Conservation (phyloP, 2,888 invertebrate genomes). For the Drosophila multiciliata region DNA sequence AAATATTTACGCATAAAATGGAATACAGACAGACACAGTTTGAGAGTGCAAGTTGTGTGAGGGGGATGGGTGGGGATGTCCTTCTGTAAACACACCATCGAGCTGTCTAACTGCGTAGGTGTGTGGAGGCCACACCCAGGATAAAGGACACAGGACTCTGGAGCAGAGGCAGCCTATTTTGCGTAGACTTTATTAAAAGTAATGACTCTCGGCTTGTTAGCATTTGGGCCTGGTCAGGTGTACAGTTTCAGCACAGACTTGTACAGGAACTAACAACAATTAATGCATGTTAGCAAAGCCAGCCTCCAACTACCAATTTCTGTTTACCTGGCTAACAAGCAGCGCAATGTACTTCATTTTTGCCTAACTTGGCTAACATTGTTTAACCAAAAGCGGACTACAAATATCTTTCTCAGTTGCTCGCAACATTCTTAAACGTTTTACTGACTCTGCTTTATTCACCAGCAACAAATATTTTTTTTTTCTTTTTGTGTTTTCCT, state of each 20-base stretch:
- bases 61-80: too few species aligned
- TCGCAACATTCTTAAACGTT: neutral
- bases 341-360: neutral
- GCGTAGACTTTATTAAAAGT: conserved; percentile 69
- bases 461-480: neutral
- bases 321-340: neutral
- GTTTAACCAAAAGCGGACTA: neutral
- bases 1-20: conserved; percentile 69
- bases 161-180: conserved; percentile 14
- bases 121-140: conserved; percentile 43
- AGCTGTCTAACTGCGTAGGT: conserved; percentile 21
- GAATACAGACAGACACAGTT: conserved; percentile 22
- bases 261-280: conserved; percentile 4
- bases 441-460: neutral
- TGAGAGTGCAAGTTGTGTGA: conserved; percentile 24
- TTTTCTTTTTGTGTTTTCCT: neutral
- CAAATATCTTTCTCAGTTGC: neutral
- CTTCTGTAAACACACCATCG: neutral
- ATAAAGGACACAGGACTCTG: conserved; percentile 14
- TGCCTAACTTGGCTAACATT: neutral
- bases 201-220: conserved; percentile 65
- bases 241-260: conserved; percentile 18
- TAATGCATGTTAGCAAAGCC: conserved; percentile 27
- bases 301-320: neutral
- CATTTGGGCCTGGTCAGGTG: conserved; percentile 16